phyloP scores from a whole-genome alignment of 2,797 vertebrate species.

The Odontamblyopus rebecca region DNA sequence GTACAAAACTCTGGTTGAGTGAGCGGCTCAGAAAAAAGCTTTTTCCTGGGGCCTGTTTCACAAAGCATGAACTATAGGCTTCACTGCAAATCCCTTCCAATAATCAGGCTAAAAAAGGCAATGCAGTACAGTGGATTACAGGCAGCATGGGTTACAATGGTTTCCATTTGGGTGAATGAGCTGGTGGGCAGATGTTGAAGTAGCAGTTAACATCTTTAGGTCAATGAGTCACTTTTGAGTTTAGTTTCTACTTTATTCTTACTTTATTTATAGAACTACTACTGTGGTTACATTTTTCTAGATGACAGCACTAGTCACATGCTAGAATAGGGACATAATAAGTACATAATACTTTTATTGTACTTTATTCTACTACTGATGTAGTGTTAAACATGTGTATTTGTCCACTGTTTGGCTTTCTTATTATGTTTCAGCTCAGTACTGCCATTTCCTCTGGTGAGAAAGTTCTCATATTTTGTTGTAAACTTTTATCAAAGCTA shows the following conservation, averaged over 20 bases:
- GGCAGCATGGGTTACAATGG: neutral
- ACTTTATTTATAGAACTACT: neutral
- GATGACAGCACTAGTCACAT: neutral
- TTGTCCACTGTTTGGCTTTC: too few relatives aligned
- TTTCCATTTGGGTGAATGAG: neutral
- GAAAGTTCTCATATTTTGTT: too few relatives aligned
- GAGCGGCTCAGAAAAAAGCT: neutral
- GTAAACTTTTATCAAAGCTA: too few relatives aligned
- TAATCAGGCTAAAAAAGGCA: slow-evolving; percentile 4
- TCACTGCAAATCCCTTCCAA: neutral
- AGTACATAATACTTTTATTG: too few relatives aligned
- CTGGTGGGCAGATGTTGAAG: neutral
- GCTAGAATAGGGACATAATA: too few relatives aligned
- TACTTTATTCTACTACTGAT: too few relatives aligned
- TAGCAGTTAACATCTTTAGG: neutral
- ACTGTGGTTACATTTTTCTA: neutral
- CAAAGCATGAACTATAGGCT: neutral
- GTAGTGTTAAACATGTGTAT: too few relatives aligned
- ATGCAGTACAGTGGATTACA: neutral
- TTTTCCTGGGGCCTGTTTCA: neutral
- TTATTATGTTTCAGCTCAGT: too few relatives aligned
- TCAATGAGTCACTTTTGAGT: neutral
- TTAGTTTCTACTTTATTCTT: neutral
- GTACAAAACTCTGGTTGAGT: neutral
- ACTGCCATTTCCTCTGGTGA: too few relatives aligned